phyloP scores from a whole-genome alignment of 2,888 invertebrate genomes.

The Drosophila hamatofila region DNA sequence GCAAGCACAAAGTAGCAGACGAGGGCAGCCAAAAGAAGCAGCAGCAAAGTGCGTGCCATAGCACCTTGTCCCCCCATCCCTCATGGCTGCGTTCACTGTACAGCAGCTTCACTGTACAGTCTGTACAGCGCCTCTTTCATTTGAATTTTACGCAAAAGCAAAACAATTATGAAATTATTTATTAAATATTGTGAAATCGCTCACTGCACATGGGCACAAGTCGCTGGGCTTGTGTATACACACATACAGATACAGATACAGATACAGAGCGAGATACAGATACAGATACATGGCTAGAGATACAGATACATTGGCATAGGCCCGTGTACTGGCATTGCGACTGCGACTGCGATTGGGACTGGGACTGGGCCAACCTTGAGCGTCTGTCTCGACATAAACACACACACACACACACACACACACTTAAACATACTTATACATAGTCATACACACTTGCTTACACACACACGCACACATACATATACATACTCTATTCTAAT shows the following conservation, averaged over 20 bases:
- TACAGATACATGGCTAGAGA: conserved; percentile 20
- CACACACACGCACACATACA: conserved; percentile 17
- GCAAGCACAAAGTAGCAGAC: conserved; percentile 46
- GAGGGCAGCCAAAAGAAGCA: conserved; percentile 32
- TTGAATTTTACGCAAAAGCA: conserved; percentile 74
- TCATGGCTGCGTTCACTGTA: not conserved
- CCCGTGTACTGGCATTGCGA: conserved; percentile 29
- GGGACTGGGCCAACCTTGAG: conserved; percentile 66
- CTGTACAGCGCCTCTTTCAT: conserved; percentile 66
- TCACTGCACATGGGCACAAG: conserved; percentile 65
- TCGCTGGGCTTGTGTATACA: conserved; percentile 25
- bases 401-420: conserved; percentile 25
- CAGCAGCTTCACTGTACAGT: conserved; percentile 15
- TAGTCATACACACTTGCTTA: not conserved
- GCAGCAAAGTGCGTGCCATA: conserved; percentile 51
- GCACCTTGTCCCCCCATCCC: not conserved
- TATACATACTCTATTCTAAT: conserved; percentile 69
- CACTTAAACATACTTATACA: conserved; percentile 7
- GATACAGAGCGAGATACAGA: conserved; percentile 19
- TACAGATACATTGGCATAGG: conserved; percentile 38
- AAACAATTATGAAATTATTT: conserved; percentile 83
- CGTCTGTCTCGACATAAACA: conserved; percentile 31
- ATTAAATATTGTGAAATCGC: conserved; percentile 81
- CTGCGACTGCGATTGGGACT: conserved; percentile 49
- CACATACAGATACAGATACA: conserved; percentile 5